phyloP scores from a whole-genome alignment of 2,797 vertebrate species.

The Phalanger gymnotis region DNA sequence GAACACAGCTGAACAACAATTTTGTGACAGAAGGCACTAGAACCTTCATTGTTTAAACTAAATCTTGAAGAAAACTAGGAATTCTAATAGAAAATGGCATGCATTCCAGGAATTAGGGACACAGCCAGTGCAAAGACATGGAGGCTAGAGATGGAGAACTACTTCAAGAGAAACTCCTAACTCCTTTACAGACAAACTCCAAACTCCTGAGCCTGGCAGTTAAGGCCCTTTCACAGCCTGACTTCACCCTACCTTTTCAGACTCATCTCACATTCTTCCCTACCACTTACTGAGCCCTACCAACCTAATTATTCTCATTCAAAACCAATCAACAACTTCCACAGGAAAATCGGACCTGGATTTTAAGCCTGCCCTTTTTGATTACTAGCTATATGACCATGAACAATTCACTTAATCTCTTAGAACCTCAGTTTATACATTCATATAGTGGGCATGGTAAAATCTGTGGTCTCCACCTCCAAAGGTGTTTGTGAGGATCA shows the following conservation, averaged over 20 bases:
- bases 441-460: not conserved
- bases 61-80: not conserved
- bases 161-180: not conserved
- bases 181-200: not conserved
- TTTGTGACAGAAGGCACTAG: not conserved
- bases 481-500: not conserved
- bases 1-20: not conserved
- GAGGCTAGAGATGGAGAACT: not conserved
- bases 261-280: not conserved
- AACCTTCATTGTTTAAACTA: not conserved
- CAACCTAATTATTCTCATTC: not conserved
- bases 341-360: not conserved
- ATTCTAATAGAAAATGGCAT: not conserved
- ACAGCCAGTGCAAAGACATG: not conserved
- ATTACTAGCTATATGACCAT: not conserved
- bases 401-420: not conserved
- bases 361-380: not conserved
- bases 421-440: not conserved
- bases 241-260: not conserved
- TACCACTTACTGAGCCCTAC: not conserved
- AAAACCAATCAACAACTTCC: not conserved
- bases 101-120: not conserved
- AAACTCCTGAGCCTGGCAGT: not conserved
- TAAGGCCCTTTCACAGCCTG: not conserved
- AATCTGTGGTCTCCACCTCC: not conserved